Base-by-base conservation (phyloP, 1,140 invertebrate species). In the Trypoxylus dichotomus region DNA sequence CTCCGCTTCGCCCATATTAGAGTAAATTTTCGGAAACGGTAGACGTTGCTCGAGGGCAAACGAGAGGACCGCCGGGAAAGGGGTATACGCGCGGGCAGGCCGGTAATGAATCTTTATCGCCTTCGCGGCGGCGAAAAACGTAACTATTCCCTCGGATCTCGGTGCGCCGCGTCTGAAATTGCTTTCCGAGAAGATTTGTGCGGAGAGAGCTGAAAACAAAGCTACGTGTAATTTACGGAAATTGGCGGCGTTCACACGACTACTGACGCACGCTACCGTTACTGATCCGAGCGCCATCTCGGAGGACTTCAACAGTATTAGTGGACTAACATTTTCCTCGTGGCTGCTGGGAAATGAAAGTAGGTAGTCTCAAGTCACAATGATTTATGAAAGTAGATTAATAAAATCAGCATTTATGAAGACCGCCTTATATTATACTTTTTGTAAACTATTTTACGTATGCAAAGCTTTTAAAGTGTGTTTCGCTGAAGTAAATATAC, bases 181-280 rank as follows among this genome's bases (percentile, higher is more conserved):
- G 81, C 81, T 83, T 84, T 82, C 79, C 75, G 80, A 79, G 81
- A 84, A 84, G 83, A 84, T 84, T 84, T 84, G 83, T 84, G 82
- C 83, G 80, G 24, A 24, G 79, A 82, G 81, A 80, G 79, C 82
- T 80, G 81, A 82, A 84, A 84, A 84, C 83, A 83, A 83, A 83
- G 83, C 82, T 83, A 81, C 78, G 83, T 83, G 82, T 84, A 84
- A 84, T 84, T 84, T 84, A 84, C 80, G 83, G 81, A 81, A 83
- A 84, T 82, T 83, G 83, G 81, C 79, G 82, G 24, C 60, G 27
- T 68, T 68, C 60, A 68, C 27, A 21, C 25, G 24, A 43, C 72
- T 74, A 43, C 72, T 8, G 11, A 19, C 27, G 72, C 29, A 27
- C 47, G 15, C 47, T 54, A 54, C 47, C 47, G 47, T 54, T 54